Base-by-base conservation (phyloP, 1,140 invertebrate species). In the honey bee (Apis mellifera) region DNA sequence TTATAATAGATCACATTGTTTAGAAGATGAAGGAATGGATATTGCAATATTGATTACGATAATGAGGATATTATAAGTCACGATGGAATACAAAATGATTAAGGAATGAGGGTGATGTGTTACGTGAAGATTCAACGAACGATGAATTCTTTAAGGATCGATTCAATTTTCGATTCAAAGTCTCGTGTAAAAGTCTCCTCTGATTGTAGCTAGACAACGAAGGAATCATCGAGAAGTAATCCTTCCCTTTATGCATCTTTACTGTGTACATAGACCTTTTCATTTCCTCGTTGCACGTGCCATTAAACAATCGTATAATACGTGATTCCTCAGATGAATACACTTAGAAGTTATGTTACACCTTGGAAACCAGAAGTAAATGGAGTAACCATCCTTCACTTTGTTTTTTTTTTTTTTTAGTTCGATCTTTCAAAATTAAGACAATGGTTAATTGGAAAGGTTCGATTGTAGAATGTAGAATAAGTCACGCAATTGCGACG, bases 401-500 rank as follows among this genome's bases (percentile, higher is more conserved):
- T 17, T 48, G 26, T 70, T 26, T 23, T 17, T 50, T 52, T 17
- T 48, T 54, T 70, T 54, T 8, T 32, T 32, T 26, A 26, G 42
- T 23, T 54, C 9, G 7, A 54, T 23, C 23, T 52, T 26, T 70
- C 11, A 1, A 19, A 11, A 26, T 50, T 48, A 42, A 54, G 17
- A 23, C n/a, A 70, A 9, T 26, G n/a, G 42, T 70, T 70, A 70
- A 19, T 70, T 54, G 21, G 48, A 52, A 54, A 52, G 21, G 64
- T 32, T 69, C 42, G 23, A 69, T 50, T 23, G 9, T n/a, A 57
- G 19, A 15, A 2, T 73, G 4, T 17, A n/a, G 15, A n/a, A 57
- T 70, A 21, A 59, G 71, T 70, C 48, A 73, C 71, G 55, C 21
- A 73, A 73, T n/a, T 42, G 32, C 55, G 55, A 73, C 55, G 48